Base-by-base conservation (phyloP, 2,113 vertebrate species). In the Lepus americanus region DNA sequence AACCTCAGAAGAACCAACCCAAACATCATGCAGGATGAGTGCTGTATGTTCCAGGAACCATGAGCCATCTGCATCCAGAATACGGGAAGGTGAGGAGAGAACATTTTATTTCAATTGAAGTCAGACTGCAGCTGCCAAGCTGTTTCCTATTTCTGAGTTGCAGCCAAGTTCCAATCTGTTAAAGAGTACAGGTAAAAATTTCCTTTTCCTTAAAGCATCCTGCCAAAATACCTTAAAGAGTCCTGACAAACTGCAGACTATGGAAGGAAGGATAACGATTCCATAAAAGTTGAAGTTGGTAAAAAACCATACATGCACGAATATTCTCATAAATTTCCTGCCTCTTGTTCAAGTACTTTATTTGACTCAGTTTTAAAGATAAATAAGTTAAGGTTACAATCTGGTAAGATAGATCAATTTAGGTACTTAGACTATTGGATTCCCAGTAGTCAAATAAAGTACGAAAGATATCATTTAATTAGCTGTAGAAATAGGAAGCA, bases 401-500 rank as follows among this genome's bases (percentile, higher is more conserved):
- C 17, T 55, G 89, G 39, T 13, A 73, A 51, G 11, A 33, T 0
- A 90, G 6, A 72, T 13, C 6, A 67, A 22, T 44, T 44, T 44
- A 44, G 44, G 44, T 44, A 44, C 44, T 44, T 44, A 44, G 44
- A 44, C 44, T 44, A 44, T 44, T 44, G 44, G 44, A 44, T 44
- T 44, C 44, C 44, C 44, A 44, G 44, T 44, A 44, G 9, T 61
- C 22, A 78, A 82, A 78, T 25, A 25, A 83, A 86, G 17, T 84
- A 39, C 6, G 70, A 80, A 86, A 73, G 19, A 29, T 63, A 39
- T 67, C 44, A 82, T 70, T 36, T 76, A 89, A 89, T 36, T 44
- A 53, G 49, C 25, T 90, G 61, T 39, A 55, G 53, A 94, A 93
- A 74, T 63, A 90, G 93, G 39, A 89, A 80, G 27, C 22, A 61